Evolutionary conservation across 2,113 vertebrate species (phyloP).

Genomic region (Actinemys pallida): DNA sequence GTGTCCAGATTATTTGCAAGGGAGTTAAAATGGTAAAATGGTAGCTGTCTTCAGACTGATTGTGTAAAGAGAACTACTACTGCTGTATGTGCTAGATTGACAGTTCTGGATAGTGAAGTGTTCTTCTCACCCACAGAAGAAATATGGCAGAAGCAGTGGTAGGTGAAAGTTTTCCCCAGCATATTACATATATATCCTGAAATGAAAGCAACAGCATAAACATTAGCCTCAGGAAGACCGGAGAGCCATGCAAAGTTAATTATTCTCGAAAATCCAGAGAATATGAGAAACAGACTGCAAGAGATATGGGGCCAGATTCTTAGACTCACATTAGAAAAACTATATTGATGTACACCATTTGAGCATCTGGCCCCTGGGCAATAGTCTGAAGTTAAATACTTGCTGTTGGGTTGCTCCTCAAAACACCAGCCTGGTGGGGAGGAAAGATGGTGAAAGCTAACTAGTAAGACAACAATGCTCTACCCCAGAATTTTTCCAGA

Average conservation of each 20-base stretch:
- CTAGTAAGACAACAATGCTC: not conserved
- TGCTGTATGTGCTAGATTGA: not conserved
- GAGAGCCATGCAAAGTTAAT: not conserved
- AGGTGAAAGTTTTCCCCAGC: not conserved
- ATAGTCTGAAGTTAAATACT: not conserved
- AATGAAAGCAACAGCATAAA: not conserved
- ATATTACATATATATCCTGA: not conserved
- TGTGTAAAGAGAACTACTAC: not conserved
- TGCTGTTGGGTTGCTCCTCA: not conserved
- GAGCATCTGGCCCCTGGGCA: not conserved
- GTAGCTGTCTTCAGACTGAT: not conserved
- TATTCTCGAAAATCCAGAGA: not conserved
- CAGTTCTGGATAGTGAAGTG: not conserved
- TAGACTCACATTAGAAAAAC: not conserved
- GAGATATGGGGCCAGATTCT: not conserved
- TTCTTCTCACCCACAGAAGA: not conserved
- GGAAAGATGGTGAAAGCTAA: not conserved
- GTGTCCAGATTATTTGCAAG: too few relatives aligned
- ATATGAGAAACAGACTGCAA: not conserved
- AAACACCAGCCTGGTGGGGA: not conserved
- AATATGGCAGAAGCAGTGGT: not conserved
- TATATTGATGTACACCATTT: not conserved
- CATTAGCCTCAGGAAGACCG: not conserved
- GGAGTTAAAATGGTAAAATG: not conserved
- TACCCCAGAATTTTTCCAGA: not conserved